Conservation (phyloP, 2,888 invertebrate species). For the Helicoverpa assulta region DNA sequence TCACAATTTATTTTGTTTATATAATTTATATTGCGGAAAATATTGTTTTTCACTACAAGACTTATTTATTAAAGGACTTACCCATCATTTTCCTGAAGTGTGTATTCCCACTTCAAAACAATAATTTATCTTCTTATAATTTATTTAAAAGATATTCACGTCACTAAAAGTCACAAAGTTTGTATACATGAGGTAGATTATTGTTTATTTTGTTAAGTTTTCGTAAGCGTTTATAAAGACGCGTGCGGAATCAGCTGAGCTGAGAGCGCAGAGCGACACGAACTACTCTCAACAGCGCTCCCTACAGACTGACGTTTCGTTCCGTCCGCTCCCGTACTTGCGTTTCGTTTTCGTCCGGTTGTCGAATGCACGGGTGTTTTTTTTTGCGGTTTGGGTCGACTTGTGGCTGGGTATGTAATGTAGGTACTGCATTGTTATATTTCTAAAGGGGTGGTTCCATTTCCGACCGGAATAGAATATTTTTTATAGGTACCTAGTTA, state of each 20-base stretch:
- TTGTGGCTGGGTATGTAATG: constrained; percentile 52
- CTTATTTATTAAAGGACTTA: constrained; percentile 65
- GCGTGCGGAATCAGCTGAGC: constrained; percentile 81
- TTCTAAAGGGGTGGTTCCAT: constrained; percentile 60
- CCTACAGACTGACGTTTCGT: constrained; percentile 79
- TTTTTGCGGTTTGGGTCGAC: constrained; percentile 61
- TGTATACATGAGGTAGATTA: constrained; percentile 68
- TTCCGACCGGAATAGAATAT: constrained; percentile 38
- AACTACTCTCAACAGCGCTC: constrained; percentile 71
- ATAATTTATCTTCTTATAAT: constrained; percentile 44
- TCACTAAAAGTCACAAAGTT: constrained; percentile 70
- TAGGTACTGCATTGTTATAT: constrained; percentile 66
- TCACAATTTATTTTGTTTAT: neutral
- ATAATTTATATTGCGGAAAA: neutral
- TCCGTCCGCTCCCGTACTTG: constrained; percentile 49
- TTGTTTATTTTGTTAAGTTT: constrained; percentile 61
- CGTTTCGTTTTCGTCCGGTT: constrained; percentile 67
- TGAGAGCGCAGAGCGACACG: constrained; percentile 66
- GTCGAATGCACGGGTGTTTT: constrained; percentile 63
- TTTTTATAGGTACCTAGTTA: constrained; percentile 8
- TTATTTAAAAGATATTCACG: constrained; percentile 62
- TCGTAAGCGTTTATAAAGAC: constrained; percentile 71
- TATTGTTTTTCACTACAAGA: neutral
- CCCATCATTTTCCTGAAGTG: constrained; percentile 73
- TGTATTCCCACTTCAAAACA: constrained; percentile 67